A percentile compares a stretch with the other conserved stretches of the same genome.
These are phyloP conservation scores for Gandaritis pyraliata DNA, from an alignment of 2,888 invertebrate genomes.

Conservation along the genomic window DNA sequence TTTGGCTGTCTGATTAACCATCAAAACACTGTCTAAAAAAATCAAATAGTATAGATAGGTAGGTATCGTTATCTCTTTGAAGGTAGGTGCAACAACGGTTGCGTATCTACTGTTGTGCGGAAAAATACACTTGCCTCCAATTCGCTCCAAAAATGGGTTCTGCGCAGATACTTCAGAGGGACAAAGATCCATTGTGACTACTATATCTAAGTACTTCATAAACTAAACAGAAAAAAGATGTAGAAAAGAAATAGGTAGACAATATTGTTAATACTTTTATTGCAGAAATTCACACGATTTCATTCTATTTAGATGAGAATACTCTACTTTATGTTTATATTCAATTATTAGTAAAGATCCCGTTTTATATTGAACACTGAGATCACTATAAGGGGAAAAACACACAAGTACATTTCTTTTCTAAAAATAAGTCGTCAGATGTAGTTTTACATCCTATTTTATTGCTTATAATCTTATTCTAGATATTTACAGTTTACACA, in stretches of 20 bases:
- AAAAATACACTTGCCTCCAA: too few relatives aligned
- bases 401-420: slow-evolving; percentile 22
- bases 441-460: slow-evolving; percentile 7
- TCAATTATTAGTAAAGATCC: slow-evolving; percentile 21
- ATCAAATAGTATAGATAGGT: too few relatives aligned
- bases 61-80: too few relatives aligned
- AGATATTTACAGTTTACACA: slow-evolving; percentile 4
- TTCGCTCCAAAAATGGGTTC: too few relatives aligned
- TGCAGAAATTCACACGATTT: slow-evolving; percentile 19
- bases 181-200: too few relatives aligned
- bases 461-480: slow-evolving; percentile 18
- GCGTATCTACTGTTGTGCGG: too few relatives aligned
- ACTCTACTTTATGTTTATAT: not conserved
- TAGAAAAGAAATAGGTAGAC: not conserved
- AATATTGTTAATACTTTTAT: slow-evolving; percentile 23
- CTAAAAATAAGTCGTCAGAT: slow-evolving; percentile 31
- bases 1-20: too few relatives aligned
- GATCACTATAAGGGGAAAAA: slow-evolving; percentile 18
- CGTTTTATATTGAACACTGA: slow-evolving; percentile 26
- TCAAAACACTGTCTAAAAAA: too few relatives aligned
- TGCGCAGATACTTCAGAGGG: too few relatives aligned
- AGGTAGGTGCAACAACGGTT: too few relatives aligned
- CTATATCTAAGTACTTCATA: too few relatives aligned
- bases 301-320: slow-evolving; percentile 11
- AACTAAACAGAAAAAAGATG: not conserved